Percentiles rank a stretch among this genome's conserved stretches.
phyloP scores from a whole-genome alignment of 2,113 vertebrate genomes.

The Podarcis raffonei region DNA sequence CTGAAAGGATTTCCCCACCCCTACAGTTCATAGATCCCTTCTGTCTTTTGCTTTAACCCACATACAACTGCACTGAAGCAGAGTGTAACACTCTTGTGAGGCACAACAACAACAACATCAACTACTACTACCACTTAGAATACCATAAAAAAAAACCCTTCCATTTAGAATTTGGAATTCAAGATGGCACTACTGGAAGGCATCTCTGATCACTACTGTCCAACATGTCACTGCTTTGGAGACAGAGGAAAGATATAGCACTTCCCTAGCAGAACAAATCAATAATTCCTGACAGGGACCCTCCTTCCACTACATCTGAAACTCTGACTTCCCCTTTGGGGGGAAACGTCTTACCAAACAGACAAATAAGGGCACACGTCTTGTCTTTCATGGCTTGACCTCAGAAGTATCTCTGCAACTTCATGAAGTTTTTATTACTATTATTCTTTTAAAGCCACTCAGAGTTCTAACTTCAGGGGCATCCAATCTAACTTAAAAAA shows the following conservation, averaged over 20 bases:
- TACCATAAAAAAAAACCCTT: too few relatives aligned
- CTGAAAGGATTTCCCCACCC: too few relatives aligned
- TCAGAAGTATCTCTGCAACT: conserved; percentile 38
- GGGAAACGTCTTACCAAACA: background rate
- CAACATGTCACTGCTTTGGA: fast-evolving
- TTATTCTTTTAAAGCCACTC: conserved; percentile 27
- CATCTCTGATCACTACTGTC: background rate
- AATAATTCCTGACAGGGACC: background rate
- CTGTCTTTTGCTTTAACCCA: background rate
- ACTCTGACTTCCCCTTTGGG: background rate
- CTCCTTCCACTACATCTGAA: conserved; percentile 29
- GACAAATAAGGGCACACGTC: background rate
- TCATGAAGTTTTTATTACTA: conserved; percentile 1
- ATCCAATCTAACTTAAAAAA: conserved; percentile 43
- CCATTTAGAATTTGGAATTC: background rate
- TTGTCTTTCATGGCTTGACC: conserved; percentile 41
- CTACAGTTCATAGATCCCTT: background rate
- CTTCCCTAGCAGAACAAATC: background rate
- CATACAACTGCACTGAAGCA: background rate
- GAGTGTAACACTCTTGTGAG: background rate
- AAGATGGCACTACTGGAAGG: background rate
- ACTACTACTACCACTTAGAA: too few relatives aligned
- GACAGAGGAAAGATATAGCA: fast-evolving
- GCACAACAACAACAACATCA: background rate
- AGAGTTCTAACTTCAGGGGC: conserved; percentile 53